These are phyloP conservation scores for Ianthella basta DNA, from an alignment of 37 sponge, comb jelly and placozoan species.

Conservation along the genomic window DNA sequence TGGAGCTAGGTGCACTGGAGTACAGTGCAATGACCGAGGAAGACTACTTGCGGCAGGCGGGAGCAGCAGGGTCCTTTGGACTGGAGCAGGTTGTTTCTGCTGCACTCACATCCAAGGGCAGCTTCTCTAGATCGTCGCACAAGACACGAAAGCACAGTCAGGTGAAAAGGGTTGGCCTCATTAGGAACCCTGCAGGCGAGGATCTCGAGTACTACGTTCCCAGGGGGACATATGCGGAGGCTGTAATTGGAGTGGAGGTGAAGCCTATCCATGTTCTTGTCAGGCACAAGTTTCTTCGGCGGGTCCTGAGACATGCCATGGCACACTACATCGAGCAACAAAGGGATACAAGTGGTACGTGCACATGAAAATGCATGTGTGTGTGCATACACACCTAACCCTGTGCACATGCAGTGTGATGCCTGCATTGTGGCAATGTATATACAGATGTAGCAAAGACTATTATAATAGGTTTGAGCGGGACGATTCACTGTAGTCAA, in stretches of 20 bases:
- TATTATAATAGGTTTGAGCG: too few species aligned
- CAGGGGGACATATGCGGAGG: constrained; percentile 35
- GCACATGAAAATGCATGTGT: too few species aligned
- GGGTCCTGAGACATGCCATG: constrained; percentile 24
- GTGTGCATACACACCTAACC: not conserved
- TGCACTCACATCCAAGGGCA: not conserved
- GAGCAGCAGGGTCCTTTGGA: constrained; percentile 35
- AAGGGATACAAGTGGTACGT: constrained; percentile 55
- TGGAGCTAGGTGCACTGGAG: constrained; percentile 36
- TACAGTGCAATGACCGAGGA: constrained; percentile 48
- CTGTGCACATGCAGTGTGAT: too few species aligned
- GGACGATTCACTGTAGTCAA: too few species aligned
- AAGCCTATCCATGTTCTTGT: constrained; percentile 31
- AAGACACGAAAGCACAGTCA: not conserved
- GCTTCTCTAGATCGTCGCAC: not conserved
- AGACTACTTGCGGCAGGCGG: not conserved
- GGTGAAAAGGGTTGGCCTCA: constrained; percentile 27
- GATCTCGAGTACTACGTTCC: constrained; percentile 16
- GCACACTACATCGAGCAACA: constrained; percentile 43
- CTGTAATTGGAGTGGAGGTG: constrained; percentile 22
- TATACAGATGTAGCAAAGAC: too few species aligned
- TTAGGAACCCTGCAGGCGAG: constrained; percentile 5
- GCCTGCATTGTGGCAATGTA: too few species aligned
- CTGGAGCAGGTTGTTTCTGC: constrained; percentile 18
- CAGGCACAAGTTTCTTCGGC: not conserved